Evolutionary conservation across 1,140 invertebrate genomes (phyloP).

Genomic region (Helicoverpa armigera): DNA sequence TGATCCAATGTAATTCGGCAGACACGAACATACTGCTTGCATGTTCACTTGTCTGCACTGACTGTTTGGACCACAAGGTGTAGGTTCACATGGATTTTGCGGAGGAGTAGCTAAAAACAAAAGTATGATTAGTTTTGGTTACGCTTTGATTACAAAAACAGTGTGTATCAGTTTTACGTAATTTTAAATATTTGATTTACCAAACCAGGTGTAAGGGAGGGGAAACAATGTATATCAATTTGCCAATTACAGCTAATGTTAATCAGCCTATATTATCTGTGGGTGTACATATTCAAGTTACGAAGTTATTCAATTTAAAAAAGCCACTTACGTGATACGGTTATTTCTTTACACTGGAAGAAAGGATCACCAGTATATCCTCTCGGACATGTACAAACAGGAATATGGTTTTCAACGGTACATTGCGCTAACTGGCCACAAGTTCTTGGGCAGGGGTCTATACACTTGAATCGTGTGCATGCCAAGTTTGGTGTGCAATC

Average conservation of each 20-base stretch:
- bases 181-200: too few species aligned
- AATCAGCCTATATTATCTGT: too few species aligned
- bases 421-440: conserved; percentile 92
- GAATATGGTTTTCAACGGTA: conserved; percentile 91
- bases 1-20: conserved; percentile 90
- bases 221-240: too few species aligned
- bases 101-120: conserved; percentile 85
- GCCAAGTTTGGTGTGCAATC: conserved; percentile 91
- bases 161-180: too few species aligned
- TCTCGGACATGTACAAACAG: conserved; percentile 91
- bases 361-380: conserved; percentile 93
- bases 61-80: conserved; percentile 93
- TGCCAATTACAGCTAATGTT: too few species aligned
- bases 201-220: not conserved
- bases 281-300: not conserved
- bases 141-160: not conserved
- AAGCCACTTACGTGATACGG: conserved; percentile 82
- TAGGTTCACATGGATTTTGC: conserved; percentile 90
- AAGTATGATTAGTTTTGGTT: conserved; percentile 22
- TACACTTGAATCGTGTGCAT: conserved; percentile 92
- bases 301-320: not conserved
- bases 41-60: conserved; percentile 90
- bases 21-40: conserved; percentile 92
- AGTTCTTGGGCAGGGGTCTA: conserved; percentile 91
- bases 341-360: conserved; percentile 90